phyloP scores from a whole-genome alignment of 1,140 invertebrate genomes.

The Drosophila kikkawai region DNA sequence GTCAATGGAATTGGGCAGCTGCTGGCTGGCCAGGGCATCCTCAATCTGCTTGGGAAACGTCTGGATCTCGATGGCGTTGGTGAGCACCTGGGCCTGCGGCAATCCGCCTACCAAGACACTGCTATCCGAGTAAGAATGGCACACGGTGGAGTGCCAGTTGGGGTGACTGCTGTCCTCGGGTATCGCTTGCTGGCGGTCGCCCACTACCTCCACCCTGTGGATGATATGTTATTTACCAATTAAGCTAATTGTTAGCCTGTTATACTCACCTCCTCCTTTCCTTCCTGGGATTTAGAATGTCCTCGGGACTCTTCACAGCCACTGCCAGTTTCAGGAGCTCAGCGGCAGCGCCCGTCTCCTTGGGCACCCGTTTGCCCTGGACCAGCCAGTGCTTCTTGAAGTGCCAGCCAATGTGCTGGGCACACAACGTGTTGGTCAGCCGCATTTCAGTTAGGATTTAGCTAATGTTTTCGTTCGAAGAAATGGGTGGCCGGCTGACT shows the following conservation, averaged over 20 bases:
- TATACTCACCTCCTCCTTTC: conserved; percentile 59
- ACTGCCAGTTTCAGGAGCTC: conserved; percentile 80
- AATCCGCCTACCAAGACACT: conserved; percentile 90
- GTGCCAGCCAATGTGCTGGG: conserved; percentile 89
- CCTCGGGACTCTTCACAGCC: conserved; percentile 51
- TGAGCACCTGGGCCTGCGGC: conserved; percentile 90
- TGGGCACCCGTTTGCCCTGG: conserved; percentile 87
- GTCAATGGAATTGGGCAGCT: conserved; percentile 86
- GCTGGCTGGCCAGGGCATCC: conserved; percentile 85
- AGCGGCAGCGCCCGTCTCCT: conserved; percentile 86
- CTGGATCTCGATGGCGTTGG: conserved; percentile 90
- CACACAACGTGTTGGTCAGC: conserved; percentile 87
- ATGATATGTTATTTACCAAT: background rate
- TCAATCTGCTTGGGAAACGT: conserved; percentile 88
- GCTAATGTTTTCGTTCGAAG: conserved; percentile 22
- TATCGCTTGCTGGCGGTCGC: conserved; percentile 77
- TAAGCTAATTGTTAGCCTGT: background rate
- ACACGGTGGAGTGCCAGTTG: conserved; percentile 87
- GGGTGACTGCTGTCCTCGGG: conserved; percentile 87
- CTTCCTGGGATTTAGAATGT: conserved; percentile 35
- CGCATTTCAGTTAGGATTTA: conserved; percentile 86
- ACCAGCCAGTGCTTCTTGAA: conserved; percentile 89
- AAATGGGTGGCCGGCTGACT: conserved; percentile 8
- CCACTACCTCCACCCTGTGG: conserved; percentile 85
- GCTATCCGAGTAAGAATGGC: conserved; percentile 87